phyloP scores from a whole-genome alignment of 2,888 invertebrate genomes.

The Drosophila limbata region DNA sequence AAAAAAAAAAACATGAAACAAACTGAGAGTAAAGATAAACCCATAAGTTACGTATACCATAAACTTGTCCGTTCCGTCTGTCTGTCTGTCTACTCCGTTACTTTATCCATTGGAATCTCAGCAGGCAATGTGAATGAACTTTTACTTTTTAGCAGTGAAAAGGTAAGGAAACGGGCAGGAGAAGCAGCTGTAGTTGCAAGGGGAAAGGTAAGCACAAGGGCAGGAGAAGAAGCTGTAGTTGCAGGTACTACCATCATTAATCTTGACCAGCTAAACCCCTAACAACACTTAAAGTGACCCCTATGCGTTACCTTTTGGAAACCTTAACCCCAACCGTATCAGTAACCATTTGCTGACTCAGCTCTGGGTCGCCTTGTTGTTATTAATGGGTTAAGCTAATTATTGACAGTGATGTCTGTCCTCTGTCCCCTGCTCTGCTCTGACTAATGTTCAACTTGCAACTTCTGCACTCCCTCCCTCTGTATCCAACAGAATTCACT shows the following conservation, averaged over 20 bases:
- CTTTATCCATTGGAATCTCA: conserved; percentile 32
- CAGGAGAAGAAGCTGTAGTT: conserved; percentile 11
- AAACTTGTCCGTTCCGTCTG: conserved; percentile 31
- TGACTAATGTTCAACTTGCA: conserved; percentile 53
- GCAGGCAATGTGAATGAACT: conserved; percentile 72
- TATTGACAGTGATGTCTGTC: conserved; percentile 68
- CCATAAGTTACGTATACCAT: conserved; percentile 57
- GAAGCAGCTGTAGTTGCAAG: not conserved
- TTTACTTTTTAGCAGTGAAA: conserved; percentile 63
- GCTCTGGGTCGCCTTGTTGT: conserved; percentile 43
- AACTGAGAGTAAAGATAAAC: conserved; percentile 38
- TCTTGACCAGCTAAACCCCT: conserved; percentile 13
- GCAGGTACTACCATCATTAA: conserved; percentile 53
- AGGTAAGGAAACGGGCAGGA: not conserved
- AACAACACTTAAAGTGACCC: not conserved
- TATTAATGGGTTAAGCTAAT: conserved; percentile 80
- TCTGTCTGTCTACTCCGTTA: conserved; percentile 8
- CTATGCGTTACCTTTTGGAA: not conserved
- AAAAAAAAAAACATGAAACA: conserved; percentile 2
- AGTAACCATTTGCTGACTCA: conserved; percentile 58
- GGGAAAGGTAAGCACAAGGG: not conserved
- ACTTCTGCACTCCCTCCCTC: too few relatives aligned
- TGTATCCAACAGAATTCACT: not conserved
- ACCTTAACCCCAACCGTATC: not conserved
- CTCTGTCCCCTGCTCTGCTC: conserved; percentile 16